Base-by-base conservation (phyloP, 30 jellyfish, hydroid and myxozoan species). In the Pseudorhiza aurosa region DNA sequence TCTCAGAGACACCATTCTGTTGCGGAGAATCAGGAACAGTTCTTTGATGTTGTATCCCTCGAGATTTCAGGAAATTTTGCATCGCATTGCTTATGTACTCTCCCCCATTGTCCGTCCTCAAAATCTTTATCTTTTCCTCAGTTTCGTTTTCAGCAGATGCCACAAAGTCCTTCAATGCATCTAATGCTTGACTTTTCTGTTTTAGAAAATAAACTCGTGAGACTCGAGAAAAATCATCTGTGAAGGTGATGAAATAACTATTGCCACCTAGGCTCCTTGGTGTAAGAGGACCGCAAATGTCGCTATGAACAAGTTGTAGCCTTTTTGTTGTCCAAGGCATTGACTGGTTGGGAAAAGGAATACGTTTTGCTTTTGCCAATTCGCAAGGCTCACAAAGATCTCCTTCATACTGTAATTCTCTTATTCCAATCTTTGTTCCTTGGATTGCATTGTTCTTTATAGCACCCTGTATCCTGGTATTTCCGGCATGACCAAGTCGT, bases 241-340 rank as follows among this genome's bases (percentile, higher is more conserved):
- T 77, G 62, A 77, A 62, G 51, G 88, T 76, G 44, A 76, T 70
- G 44, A 76, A 76, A 58, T 76, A 76, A 14, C 42, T 46, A 14
- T 82, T 40, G 36, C 82, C 90, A 30, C 82, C 80, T 35, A 19
- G 14, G 2, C 80, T 56, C 39, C 31, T 36, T 36, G 22, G 32
- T 19, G 56, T 21, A 79, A 75, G 57, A 17, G 88, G 88, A 5
- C 88, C 88, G 42, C 88, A 75, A 6, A 75, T 80, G 37, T 75
- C 88, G 58, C 51, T 75, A 36, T 75, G 88, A 43, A 44, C 46
- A 44, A 44, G 63, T 19, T 44, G 80, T 33, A 35, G 35, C 36
- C 25, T 30, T 15, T 4, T 42, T 19, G 58, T 49, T 68, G 42
- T 68, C 60, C 60, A 46, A 4, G 19, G 21, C 19, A 46, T 46